Conservation (phyloP, 2,888 invertebrate genomes). For the Pegoplata infirma region DNA sequence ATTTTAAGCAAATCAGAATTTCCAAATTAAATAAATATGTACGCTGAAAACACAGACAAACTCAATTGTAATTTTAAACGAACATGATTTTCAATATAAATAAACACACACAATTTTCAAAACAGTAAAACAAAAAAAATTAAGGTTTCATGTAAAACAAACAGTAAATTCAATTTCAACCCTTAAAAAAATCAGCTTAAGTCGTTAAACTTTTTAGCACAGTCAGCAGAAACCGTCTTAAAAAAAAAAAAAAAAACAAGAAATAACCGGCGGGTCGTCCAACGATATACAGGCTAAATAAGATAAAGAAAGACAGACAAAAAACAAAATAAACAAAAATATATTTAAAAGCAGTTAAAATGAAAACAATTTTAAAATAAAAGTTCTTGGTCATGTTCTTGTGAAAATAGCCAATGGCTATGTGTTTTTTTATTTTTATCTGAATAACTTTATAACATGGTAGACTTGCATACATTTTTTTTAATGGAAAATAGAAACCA, state of each 20-base stretch:
- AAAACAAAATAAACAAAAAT: background rate
- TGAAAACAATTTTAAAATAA: slow-evolving; percentile 21
- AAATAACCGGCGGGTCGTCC: background rate
- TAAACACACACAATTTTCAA: background rate
- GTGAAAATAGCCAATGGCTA: slow-evolving; percentile 43
- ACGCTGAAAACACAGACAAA: too few relatives aligned
- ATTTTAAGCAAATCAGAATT: background rate
- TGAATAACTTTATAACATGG: slow-evolving; percentile 61
- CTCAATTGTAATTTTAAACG: background rate
- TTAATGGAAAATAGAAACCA: background rate
- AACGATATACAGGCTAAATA: slow-evolving; percentile 11
- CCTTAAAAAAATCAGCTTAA: slow-evolving; percentile 1
- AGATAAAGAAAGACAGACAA: slow-evolving; percentile 8
- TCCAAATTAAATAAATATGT: background rate
- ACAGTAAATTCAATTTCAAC: slow-evolving; percentile 26
- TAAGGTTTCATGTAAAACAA: background rate
- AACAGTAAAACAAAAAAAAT: background rate
- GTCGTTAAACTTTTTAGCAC: slow-evolving; percentile 32
- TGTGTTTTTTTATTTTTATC: slow-evolving; percentile 52
- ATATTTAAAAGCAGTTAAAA: background rate
- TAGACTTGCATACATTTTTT: background rate
- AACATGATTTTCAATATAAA: background rate
- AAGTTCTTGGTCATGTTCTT: slow-evolving; percentile 61
- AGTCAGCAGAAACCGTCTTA: slow-evolving; percentile 21
- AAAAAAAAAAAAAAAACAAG: slow-evolving; percentile 18